Base-by-base conservation (phyloP, 2,113 vertebrate species). In the Gobio gobio region DNA sequence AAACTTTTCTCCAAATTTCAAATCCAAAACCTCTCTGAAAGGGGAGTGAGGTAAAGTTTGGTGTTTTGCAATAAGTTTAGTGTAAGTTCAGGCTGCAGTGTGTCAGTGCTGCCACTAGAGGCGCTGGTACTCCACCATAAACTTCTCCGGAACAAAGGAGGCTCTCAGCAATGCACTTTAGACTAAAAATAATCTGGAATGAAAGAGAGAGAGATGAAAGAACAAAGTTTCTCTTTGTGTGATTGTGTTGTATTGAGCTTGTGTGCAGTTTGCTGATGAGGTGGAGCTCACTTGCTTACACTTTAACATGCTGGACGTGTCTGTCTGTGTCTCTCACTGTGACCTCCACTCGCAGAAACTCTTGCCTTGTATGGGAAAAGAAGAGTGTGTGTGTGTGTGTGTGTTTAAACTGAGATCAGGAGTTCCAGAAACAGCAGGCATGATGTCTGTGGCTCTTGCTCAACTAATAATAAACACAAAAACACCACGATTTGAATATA, bases 271-370 rank as follows among this genome's bases (percentile, higher is more conserved):
- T 83, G 40, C 63, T 74, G 73, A 85, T 85, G 78, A 77, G 63
- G 26, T 33, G 43, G 6, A 49, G 51, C 70, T 74, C 61, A 76
- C 58, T 82, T 33, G 12, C 22, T 24, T 63, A 45, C 20, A 26
- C 36, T 84, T 85, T 75, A 68, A 66, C 45, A 66, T 68, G 59
- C 61, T 47, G 9, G 14, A 12, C 61, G 4, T 33, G 49, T 29
- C 36, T 74, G 54, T 68, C 76, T 68, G 90, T 91, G 88, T 78
- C 49, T 73, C 51, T 70, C 72, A 45, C 49, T 77, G 51, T 93
- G 90, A 56, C 58, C 51, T 43, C 56, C 47, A 73, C 45, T 47
- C 36, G 33, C 83, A 78, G 58, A 83, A 66, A 78, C 45, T 76
- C 51, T 68, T 56, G 59, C 78, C 72, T 54, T 74, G 45, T 85